Evolutionary conservation across 1,140 invertebrate species (phyloP), one percentile per base, ranked within the genome.

Genomic region (Bombus pyrosoma): DNA sequence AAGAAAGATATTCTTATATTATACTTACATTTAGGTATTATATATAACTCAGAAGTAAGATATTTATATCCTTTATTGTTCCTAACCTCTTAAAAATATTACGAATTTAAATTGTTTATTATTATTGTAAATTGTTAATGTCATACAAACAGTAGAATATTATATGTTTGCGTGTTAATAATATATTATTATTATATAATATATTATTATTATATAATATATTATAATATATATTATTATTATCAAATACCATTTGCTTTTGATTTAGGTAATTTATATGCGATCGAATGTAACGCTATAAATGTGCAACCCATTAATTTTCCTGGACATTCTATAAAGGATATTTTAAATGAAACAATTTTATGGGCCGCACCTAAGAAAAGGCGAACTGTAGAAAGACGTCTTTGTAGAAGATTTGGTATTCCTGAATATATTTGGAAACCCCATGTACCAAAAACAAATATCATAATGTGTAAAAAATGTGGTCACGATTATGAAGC

Each of bases 401-500:
- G 98, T 83, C 92, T 95, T 87, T 97, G 96, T 71, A 95, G 97
- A 81, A 98, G 96, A 95, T 98, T 96, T 94, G 97, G 97, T 13
- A 89, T 91, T 72, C 96, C 96, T 5, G 94, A 97, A 66, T 97
- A 96, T 93, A 88, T 95, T 32, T 96, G 96, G 96, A 98, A 98
- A 95, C 96, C 96, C 25, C 89, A 97, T 32, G 94, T 96, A 43
- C 96, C 97, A 5, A 98, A 97, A 94, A 97, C 95, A 13, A 97
- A 98, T 94, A 94, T 99, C 68, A 94, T 97, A 85, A 96, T 96
- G 1, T 99, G 98, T 92, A 93, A 96, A 79, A 96, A 96, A 72
- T 99, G 98, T 95, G 98, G 98, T 37, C 96, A 98, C 94, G 95
- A 97, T 95, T 96, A 98, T 93, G 97, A 98, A 95, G 94, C 96